A percentile compares a stretch with the other conserved stretches of the same genome.
These are phyloP conservation scores for Aethes cnicana DNA, from an alignment of 2,888 invertebrate genomes.

Conservation along the genomic window DNA sequence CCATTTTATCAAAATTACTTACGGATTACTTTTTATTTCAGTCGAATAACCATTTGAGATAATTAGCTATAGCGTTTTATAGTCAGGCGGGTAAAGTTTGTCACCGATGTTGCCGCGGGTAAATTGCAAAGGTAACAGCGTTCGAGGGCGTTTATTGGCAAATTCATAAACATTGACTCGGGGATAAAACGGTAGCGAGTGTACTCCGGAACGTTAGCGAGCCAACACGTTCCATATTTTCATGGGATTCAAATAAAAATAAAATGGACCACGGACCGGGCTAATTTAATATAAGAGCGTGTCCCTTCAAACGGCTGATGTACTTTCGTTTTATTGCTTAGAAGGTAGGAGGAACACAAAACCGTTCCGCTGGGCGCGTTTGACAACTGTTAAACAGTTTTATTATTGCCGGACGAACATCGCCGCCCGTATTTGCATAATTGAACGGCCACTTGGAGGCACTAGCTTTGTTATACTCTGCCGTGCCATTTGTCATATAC, in stretches of 20 bases:
- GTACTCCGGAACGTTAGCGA: constrained; percentile 62
- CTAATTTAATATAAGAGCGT: constrained; percentile 79
- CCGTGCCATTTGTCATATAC: constrained; percentile 82
- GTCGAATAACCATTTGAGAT: constrained; percentile 60
- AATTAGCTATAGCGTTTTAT: constrained; percentile 62
- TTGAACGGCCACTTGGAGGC: constrained; percentile 81
- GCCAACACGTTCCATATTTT: constrained; percentile 75
- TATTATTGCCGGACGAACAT: constrained; percentile 78
- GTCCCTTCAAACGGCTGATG: constrained; percentile 68
- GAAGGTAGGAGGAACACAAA: constrained; percentile 67
- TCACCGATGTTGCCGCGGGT: constrained; percentile 51
- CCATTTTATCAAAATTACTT: constrained; percentile 69
- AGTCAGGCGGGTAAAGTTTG: constrained; percentile 37
- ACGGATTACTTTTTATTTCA: constrained; percentile 68
- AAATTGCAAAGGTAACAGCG: constrained; percentile 65
- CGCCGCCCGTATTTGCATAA: constrained; percentile 80
- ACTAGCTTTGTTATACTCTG: constrained; percentile 81
- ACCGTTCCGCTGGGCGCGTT: constrained; percentile 65
- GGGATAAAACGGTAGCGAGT: constrained; percentile 65
- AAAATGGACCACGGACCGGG: constrained; percentile 71
- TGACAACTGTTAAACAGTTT: constrained; percentile 81
- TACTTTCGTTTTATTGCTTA: constrained; percentile 74
- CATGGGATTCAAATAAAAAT: constrained; percentile 81
- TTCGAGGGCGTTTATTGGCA: constrained; percentile 67
- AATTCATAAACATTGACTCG: constrained; percentile 79